Evolutionary conservation across 2,113 vertebrate species (phyloP).

Genomic region (Thryonomys swinderianus): DNA sequence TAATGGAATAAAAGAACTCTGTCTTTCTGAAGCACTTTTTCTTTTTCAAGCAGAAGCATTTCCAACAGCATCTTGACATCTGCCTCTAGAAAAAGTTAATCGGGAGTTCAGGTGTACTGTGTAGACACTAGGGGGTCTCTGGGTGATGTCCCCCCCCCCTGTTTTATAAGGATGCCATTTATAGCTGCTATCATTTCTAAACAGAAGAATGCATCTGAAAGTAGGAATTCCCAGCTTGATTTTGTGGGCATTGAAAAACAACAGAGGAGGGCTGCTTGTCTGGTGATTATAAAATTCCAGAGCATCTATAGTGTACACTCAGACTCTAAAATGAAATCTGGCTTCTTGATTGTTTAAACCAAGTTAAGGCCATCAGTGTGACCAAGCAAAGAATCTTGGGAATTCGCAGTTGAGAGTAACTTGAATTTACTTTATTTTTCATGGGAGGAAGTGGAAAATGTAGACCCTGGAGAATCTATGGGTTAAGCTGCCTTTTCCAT

Average conservation of each 20-base stretch:
- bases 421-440: not conserved
- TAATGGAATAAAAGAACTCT: not conserved
- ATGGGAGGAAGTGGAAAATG: not conserved
- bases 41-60: not conserved
- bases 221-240: not conserved
- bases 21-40: slow-evolving; percentile 34
- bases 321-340: not conserved
- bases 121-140: not conserved
- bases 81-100: not conserved
- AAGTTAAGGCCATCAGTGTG: not conserved
- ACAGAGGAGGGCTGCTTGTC: not conserved
- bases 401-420: not conserved
- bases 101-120: not conserved
- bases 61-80: not conserved
- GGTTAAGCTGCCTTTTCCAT: not conserved
- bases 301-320: not conserved
- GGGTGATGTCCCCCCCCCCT: not conserved
- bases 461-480: not conserved
- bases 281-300: not conserved
- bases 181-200: not conserved
- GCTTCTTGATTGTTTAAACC: not conserved
- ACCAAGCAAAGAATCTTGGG: not conserved
- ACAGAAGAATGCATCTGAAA: slow-evolving; percentile 20
- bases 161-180: not conserved
- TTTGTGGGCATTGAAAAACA: not conserved